Base-by-base conservation (phyloP, 2,797 vertebrate species). In the Intellagama lesueurii region DNA sequence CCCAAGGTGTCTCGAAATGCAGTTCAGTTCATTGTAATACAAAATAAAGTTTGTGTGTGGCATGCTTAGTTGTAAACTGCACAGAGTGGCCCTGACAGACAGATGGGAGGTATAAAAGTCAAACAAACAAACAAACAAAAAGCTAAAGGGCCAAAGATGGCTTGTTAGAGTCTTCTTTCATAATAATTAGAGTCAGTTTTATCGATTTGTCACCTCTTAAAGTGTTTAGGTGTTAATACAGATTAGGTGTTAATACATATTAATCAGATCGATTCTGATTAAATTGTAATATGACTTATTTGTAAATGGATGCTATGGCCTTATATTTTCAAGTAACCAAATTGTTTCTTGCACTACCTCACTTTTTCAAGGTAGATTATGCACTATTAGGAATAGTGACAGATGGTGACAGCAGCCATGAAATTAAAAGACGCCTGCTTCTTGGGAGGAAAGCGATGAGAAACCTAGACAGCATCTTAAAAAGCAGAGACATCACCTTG, bases 381-480 rank as follows among this genome's bases (percentile, higher is more conserved):
- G 26, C 56, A 76, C 77, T 68, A 32, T 86, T 86, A 86, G 75
- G 26, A 76, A n/a, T n/a, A n/a, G n/a, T n/a, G n/a, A n/a, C n/a
- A n/a, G n/a, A n/a, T n/a, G n/a, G n/a, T n/a, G n/a, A n/a, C n/a
- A n/a, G n/a, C n/a, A n/a, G n/a, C n/a, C n/a, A n/a, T n/a, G n/a
- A n/a, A n/a, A n/a, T n/a, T n/a, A n/a, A n/a, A n/a, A n/a, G n/a
- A n/a, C n/a, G n/a, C n/a, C n/a, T n/a, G n/a, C n/a, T n/a, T n/a
- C n/a, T n/a, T n/a, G n/a, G n/a, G n/a, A n/a, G n/a, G n/a, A n/a
- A n/a, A n/a, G n/a, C n/a, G n/a, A n/a, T n/a, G n/a, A n/a, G n/a
- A n/a, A n/a, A n/a, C n/a, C n/a, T n/a, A n/a, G n/a, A n/a, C n/a
- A n/a, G n/a, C n/a, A n/a, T n/a, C n/a, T n/a, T n/a, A n/a, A n/a